These are phyloP conservation scores for Hydrocynus forskahlii DNA, from an alignment of 2,797 vertebrate species.

Conservation along the genomic window DNA sequence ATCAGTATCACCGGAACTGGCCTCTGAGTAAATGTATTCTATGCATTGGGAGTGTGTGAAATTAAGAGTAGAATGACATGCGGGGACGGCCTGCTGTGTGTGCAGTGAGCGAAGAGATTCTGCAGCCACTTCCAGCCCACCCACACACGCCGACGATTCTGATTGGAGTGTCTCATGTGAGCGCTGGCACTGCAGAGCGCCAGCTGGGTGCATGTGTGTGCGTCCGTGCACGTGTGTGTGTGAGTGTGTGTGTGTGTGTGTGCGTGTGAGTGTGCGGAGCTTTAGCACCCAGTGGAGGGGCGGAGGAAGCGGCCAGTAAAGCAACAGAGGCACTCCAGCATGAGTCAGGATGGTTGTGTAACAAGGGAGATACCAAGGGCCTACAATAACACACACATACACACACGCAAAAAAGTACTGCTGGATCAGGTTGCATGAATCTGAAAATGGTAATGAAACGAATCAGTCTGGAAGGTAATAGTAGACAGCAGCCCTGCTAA, in stretches of 20 bases:
- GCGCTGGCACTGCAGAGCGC: conserved; percentile 30
- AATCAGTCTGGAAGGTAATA: too few species aligned
- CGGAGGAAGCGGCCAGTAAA: conserved; percentile 9
- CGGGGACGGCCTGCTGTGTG: conserved; percentile 29
- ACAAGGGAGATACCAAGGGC: conserved; percentile 56
- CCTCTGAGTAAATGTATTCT: conserved; percentile 4
- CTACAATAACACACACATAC: conserved; percentile 14
- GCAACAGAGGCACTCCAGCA: conserved; percentile 59
- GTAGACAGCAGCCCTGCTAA: too few species aligned
- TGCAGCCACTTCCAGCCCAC: conserved; percentile 44
- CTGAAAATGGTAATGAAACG: too few species aligned
- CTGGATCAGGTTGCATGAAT: too few species aligned
- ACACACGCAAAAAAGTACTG: conserved; percentile 16
- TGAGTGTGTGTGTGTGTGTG: conserved; percentile 6
- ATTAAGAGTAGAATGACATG: conserved; percentile 24
- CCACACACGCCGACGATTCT: conserved; percentile 21
- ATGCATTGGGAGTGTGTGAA: neutral
- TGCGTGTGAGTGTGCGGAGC: conserved; percentile 35
- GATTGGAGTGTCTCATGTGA: conserved; percentile 49
- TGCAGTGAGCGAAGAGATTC: conserved; percentile 46
- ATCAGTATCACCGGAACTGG: neutral
- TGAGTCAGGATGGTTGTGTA: conserved; percentile 77
- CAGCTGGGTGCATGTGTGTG: conserved; percentile 29
- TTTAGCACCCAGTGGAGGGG: conserved; percentile 64
- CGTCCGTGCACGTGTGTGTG: conserved; percentile 2